phyloP scores from a whole-genome alignment of 2,888 invertebrate genomes.

The Crossocerus cetratus region DNA sequence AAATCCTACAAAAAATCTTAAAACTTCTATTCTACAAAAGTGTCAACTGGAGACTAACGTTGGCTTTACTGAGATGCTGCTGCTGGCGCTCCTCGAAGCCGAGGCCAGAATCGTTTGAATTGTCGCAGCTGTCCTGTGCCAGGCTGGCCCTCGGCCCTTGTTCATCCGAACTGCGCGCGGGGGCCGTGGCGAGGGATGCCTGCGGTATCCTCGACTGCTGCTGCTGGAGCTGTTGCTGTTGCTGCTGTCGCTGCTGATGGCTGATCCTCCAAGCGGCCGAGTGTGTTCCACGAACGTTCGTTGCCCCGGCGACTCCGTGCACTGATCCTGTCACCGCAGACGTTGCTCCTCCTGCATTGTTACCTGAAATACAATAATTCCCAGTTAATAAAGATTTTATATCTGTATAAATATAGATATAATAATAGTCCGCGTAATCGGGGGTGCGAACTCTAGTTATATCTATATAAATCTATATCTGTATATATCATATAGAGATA shows the following conservation, averaged over 20 bases:
- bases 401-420: no score
- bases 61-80: conserved; percentile 76
- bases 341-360: conserved; percentile 64
- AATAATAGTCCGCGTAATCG: no score
- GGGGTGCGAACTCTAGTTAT: no score
- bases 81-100: conserved; percentile 88
- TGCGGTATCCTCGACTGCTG: conserved; percentile 45
- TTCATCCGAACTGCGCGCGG: conserved; percentile 78
- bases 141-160: conserved; percentile 77
- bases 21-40: no score
- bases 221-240: conserved; percentile 57
- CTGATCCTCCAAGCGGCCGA: conserved; percentile 77
- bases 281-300: conserved; percentile 74
- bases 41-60: conserved; percentile 43
- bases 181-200: conserved; percentile 71
- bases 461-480: no score
- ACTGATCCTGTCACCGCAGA: conserved; percentile 67
- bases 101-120: conserved; percentile 93
- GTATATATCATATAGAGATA: no score
- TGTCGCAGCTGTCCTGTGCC: conserved; percentile 84
- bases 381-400: no score
- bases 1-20: no score
- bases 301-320: conserved; percentile 74
- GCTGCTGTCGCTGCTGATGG: conserved; percentile 75
- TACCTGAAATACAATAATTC: conserved; percentile 52